phyloP scores from a whole-genome alignment of 2,113 vertebrate genomes.

The Gobiocypris rarus region DNA sequence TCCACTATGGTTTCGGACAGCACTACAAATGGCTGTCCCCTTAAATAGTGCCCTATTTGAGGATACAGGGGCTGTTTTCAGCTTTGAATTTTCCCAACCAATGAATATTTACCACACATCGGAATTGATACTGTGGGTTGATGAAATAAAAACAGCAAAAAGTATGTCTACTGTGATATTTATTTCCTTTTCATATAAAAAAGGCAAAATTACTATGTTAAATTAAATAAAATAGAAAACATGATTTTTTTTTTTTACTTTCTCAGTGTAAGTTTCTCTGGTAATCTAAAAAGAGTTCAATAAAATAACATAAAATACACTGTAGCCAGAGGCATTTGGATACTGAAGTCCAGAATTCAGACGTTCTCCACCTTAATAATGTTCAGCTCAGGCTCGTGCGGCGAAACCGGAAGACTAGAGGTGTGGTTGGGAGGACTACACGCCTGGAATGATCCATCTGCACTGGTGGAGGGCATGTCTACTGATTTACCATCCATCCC shows the following conservation, averaged over 20 bases:
- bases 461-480: slow-evolving; percentile 64
- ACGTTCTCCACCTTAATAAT: slow-evolving; percentile 77
- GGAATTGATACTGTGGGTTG: not conserved
- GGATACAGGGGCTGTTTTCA: no score
- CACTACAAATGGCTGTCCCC: no score
- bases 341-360: slow-evolving; percentile 27
- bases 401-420: slow-evolving; percentile 48
- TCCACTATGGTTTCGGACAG: no score
- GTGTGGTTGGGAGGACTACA: slow-evolving; percentile 62
- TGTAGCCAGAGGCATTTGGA: not conserved
- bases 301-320: not conserved
- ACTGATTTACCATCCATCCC: slow-evolving; percentile 62
- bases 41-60: no score
- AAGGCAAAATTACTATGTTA: not conserved
- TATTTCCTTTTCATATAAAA: slow-evolving; percentile 13
- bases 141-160: not conserved
- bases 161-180: slow-evolving; percentile 6
- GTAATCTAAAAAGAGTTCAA: not conserved
- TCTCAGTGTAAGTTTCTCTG: not conserved
- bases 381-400: slow-evolving; percentile 66
- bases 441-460: slow-evolving; percentile 62
- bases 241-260: not conserved
- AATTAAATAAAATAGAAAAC: not conserved
- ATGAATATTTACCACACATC: not conserved
- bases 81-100: not conserved